Evolutionary conservation across 2,113 vertebrate species (phyloP), one percentile per base, ranked within the genome.

Genomic region (Gasterosteus aculeatus): DNA sequence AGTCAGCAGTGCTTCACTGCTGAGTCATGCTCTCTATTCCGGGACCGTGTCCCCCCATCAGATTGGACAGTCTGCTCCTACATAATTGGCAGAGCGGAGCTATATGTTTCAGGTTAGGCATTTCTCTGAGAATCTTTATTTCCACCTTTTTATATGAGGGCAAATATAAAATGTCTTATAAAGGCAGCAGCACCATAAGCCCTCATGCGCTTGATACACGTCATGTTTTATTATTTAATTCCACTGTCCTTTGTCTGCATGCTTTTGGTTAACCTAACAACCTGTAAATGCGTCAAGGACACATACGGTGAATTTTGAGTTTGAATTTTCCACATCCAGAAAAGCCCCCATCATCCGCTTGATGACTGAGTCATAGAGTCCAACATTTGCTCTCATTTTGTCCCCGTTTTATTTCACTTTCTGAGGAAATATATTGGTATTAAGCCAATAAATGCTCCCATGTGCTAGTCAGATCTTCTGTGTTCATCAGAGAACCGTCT

Each of bases 21-120:
- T 91, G 89, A 91, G 58, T 89, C 88, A 89, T 66, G 58, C 49
- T 58, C 63, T 82, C 83, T 90, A 86, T 91, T 91, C 82, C 85
- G 71, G 80, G 88, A 74, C 19, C 47, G 58, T 42, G 47, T 72
- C 67, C 69, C 16, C 49, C 62, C 47, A 69, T 64, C 12, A 2
- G 63, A 82, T 51, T 72, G 69, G 46, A 47, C 35, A 22, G 29
- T 41, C 11, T 38, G 42, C 46, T 58, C 35, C 35, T 29, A 44
- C 19, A 22, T 53, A 53, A 61, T 64, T 46, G 64, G 39, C 66
- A 38, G 38, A 78, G 65, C 1, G 14, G 70, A 10, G 19, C 15
- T 26, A 14, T 74, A 44, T 41, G 62, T 42, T 69, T 35, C 54
- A 63, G 47, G 71, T 61, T 63, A 41, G 47, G 29, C 53, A 33